Percentiles rank a stretch among this genome's conserved stretches.
Conservation (phyloP, 2,797 vertebrate genomes). For the Tauraco hartlaubi region DNA sequence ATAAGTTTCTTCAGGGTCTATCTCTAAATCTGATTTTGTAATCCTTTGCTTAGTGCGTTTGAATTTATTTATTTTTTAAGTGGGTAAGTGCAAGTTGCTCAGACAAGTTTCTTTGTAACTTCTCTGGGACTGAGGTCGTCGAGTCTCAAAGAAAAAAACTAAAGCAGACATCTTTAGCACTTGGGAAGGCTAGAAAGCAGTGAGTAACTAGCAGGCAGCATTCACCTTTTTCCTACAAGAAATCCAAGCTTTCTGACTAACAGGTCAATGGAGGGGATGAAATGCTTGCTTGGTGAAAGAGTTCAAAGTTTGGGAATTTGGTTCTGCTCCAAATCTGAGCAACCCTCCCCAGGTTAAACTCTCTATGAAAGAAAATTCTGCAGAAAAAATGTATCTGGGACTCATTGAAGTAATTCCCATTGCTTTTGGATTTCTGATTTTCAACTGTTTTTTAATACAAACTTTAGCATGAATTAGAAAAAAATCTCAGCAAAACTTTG, state of each 20-base stretch:
- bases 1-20: slow-evolving; percentile 62
- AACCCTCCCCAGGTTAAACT: background rate
- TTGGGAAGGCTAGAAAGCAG: background rate
- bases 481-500: background rate
- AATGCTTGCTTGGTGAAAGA: background rate
- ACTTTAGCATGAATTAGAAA: background rate
- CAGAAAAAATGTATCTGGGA: background rate
- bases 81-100: slow-evolving; percentile 31
- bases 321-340: background rate
- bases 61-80: slow-evolving; percentile 50
- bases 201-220: background rate
- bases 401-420: background rate
- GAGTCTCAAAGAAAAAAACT: background rate
- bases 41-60: slow-evolving; percentile 36
- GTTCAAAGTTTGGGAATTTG: background rate
- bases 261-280: background rate
- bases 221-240: background rate
- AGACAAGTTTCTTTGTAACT: slow-evolving; percentile 41
- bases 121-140: background rate
- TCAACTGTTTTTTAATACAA: background rate
- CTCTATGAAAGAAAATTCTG: background rate
- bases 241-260: background rate
- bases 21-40: slow-evolving; percentile 62
- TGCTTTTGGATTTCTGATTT: background rate
- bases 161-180: background rate